Base-by-base conservation (phyloP, 2,113 vertebrate species). In the Campylomormyrus tamandua region DNA sequence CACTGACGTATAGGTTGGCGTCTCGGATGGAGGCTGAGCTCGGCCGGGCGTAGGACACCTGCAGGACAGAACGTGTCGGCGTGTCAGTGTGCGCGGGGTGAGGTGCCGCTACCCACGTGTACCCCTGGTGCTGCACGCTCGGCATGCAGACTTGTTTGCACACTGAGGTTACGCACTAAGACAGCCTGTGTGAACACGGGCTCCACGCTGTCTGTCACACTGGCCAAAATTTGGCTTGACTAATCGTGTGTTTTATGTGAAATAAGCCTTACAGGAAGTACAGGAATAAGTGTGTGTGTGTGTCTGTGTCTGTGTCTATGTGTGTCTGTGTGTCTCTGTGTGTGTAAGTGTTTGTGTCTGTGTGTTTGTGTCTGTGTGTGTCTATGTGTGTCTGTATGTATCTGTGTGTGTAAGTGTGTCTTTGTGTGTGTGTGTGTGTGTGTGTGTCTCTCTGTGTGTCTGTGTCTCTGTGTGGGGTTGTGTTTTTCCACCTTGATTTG, bases 11-110 rank as follows among this genome's bases (percentile, higher is more conserved):
- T 90, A 99, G 96, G 95, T 99, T 99, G 88, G 98, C 98, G 2
- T 98, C 98, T 15, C 98, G 96, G 92, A 99, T 99, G 85, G 98
- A 99, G 7, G 98, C 98, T 0, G 98, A 99, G 90, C 98, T 99
- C 90, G 98, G 97, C 74, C 98, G 96, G 89, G 98, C 98, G 0
- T 99, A 98, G 80, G 97, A 98, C 92, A 98, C 98, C 98, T 98
- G 87, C 0, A 90, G 90, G 35, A 66, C n/a, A n/a, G 89, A 53
- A 21, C 74, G 88, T 21, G 27, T 87, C 21, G 90, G 50, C 74
- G 87, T 9, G n/a, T 56, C 31, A 35, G 45, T 58, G 49, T 19
- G 27, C 24, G 15, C 19, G 10, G 56, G 31, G 35, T 19, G 5
- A 8, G 5, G 15, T 17, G 4, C 15, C 35, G n/a, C 1, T 8